phyloP scores from a whole-genome alignment of 2,113 vertebrate species.

The Rhodinocichla rosea region DNA sequence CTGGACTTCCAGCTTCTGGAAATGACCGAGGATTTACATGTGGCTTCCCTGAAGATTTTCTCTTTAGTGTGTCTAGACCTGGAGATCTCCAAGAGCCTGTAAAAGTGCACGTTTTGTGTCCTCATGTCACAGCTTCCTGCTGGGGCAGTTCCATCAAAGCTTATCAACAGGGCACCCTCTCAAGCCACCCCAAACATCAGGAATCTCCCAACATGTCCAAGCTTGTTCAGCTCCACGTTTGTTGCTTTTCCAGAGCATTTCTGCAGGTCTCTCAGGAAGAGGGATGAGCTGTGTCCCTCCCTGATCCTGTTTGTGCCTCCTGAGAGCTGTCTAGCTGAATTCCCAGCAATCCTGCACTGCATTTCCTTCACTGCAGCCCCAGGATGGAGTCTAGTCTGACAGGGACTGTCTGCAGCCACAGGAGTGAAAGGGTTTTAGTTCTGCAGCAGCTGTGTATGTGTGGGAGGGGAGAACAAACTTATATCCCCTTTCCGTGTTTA shows the following conservation, averaged over 20 bases:
- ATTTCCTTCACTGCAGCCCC: neutral
- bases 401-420: neutral
- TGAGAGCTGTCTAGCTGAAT: neutral
- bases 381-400: neutral
- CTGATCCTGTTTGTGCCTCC: neutral
- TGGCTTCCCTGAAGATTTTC: neutral
- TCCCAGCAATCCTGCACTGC: neutral
- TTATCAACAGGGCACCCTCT: neutral
- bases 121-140: neutral
- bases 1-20: neutral
- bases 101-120: fast-evolving
- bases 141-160: neutral
- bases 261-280: neutral
- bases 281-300: neutral
- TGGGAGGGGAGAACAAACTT: neutral
- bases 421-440: neutral
- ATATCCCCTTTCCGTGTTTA: neutral
- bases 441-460: neutral
- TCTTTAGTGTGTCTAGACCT: neutral
- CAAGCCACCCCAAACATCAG: neutral
- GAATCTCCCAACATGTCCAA: neutral
- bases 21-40: neutral
- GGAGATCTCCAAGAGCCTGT: neutral
- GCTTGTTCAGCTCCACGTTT: neutral
- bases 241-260: conserved; percentile 1